A percentile compares a stretch with the other conserved stretches of the same genome.
These are phyloP conservation scores for Xyrauchen texanus DNA, from an alignment of 2,113 vertebrate species.

Conservation along the genomic window DNA sequence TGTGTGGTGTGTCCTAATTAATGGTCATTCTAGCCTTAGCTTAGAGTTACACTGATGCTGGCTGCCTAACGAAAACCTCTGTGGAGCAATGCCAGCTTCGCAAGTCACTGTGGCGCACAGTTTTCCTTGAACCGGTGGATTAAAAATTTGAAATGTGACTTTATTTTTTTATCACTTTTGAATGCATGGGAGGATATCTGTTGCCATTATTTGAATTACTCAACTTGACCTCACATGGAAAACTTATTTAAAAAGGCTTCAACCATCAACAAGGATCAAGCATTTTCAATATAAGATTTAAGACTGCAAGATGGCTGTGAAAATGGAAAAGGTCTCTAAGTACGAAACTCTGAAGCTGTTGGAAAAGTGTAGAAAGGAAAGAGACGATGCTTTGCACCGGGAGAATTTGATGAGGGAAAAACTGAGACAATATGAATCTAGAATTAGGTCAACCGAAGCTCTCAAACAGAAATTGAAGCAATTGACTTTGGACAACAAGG, in stretches of 20 bases:
- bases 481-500: conserved; percentile 72
- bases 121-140: neutral
- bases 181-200: neutral
- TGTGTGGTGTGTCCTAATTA: conserved; percentile 74
- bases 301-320: conserved; percentile 64
- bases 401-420: conserved; percentile 73
- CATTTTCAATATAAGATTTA: conserved; percentile 24
- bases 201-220: neutral
- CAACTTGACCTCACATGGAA: conserved; percentile 12
- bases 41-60: conserved; percentile 74
- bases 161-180: conserved; percentile 10
- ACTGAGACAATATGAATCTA: conserved; percentile 70
- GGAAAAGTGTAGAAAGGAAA: conserved; percentile 77
- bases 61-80: conserved; percentile 62
- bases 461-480: conserved; percentile 76
- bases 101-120: conserved; percentile 45
- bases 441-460: conserved; percentile 68
- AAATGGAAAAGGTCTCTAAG: conserved; percentile 69
- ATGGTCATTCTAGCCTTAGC: conserved; percentile 81
- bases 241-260: neutral
- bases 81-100: conserved; percentile 60
- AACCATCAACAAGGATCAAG: conserved; percentile 21
- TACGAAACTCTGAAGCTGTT: conserved; percentile 75
- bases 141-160: neutral
- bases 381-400: conserved; percentile 75